Evolutionary conservation across 2,797 vertebrate genomes (phyloP).

Genomic region (Parauchenoglanis punctatus): DNA sequence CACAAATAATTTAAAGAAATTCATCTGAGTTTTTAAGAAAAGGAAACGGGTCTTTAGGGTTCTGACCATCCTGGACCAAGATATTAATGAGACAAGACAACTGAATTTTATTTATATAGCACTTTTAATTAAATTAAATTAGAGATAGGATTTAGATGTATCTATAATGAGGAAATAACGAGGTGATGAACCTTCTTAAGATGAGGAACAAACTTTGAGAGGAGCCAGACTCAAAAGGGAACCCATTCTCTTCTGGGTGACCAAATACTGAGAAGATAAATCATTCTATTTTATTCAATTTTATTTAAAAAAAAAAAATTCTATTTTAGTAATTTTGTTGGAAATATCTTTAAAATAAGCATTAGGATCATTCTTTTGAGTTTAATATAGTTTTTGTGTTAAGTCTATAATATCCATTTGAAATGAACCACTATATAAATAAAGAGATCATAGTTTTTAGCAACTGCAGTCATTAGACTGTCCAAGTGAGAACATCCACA

Average conservation of each 20-base stretch:
- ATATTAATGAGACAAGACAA: neutral
- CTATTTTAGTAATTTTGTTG: neutral
- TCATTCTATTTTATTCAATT: neutral
- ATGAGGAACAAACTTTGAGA: neutral
- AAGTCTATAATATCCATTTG: neutral
- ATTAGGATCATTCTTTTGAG: neutral
- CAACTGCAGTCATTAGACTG: neutral
- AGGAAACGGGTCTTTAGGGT: neutral
- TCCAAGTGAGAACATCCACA: neutral
- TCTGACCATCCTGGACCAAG: neutral
- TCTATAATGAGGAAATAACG: neutral
- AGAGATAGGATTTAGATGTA: too few species aligned
- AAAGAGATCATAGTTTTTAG: neutral
- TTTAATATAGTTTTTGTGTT: neutral
- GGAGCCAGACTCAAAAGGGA: neutral
- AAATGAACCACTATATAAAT: neutral
- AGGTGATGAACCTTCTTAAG: neutral
- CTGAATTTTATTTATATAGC: neutral
- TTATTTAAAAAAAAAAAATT: too few species aligned
- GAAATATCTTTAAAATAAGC: neutral
- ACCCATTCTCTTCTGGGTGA: neutral
- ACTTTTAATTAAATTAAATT: neutral
- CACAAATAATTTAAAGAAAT: neutral
- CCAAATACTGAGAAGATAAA: too few species aligned
- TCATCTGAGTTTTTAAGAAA: neutral